These are phyloP conservation scores for Buceros bicornis DNA, from an alignment of 2,797 vertebrate genomes.

Conservation along the genomic window DNA sequence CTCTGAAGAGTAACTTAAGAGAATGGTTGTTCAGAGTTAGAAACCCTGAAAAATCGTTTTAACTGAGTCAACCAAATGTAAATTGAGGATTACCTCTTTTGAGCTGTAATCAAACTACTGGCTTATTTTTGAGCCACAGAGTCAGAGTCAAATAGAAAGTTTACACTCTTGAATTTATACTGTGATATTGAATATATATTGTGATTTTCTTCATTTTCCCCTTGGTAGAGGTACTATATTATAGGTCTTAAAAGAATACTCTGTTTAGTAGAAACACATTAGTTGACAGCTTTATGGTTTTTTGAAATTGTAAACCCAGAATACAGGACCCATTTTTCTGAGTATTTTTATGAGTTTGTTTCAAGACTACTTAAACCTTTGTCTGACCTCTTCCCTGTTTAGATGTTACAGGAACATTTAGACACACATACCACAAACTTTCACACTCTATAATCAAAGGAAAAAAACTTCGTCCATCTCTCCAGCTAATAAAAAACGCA, in stretches of 20 bases:
- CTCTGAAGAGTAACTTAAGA: not conserved
- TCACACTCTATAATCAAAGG: not conserved
- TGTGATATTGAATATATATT: not conserved
- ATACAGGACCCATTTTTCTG: not conserved
- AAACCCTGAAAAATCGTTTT: not conserved
- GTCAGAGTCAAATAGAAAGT: not conserved
- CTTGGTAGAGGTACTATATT: not conserved
- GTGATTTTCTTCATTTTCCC: not conserved
- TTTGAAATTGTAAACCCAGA: not conserved
- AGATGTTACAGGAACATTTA: not conserved
- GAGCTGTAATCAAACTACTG: not conserved
- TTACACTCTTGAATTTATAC: not conserved
- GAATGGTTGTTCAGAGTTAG: not conserved
- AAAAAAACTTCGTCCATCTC: not conserved
- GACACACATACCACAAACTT: not conserved
- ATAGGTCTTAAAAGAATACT: not conserved
- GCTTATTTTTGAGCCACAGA: not conserved
- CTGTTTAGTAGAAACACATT: not conserved
- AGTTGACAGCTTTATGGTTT: not conserved
- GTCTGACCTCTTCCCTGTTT: not conserved
- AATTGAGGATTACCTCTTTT: not conserved
- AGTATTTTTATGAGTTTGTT: not conserved
- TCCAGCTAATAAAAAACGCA: not conserved
- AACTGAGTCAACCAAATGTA: not conserved
- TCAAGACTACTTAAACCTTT: not conserved